A percentile compares a stretch with the other conserved stretches of the same genome.
phyloP scores from a whole-genome alignment of 2,113 vertebrate genomes.

The Neofelis nebulosa region DNA sequence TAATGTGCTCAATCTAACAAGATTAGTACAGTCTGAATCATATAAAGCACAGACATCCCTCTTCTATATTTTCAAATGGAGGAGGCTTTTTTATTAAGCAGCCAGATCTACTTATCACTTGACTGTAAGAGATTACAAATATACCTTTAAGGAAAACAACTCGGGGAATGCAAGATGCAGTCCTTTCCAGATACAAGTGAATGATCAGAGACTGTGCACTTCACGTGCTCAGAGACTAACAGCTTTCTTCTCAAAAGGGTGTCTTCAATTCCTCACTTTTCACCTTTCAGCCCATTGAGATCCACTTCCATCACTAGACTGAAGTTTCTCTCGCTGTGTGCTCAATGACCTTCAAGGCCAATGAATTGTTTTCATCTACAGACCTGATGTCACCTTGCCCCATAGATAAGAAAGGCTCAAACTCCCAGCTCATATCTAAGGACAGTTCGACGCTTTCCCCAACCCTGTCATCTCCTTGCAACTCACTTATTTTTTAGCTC shows the following conservation, averaged over 20 bases:
- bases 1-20: neutral
- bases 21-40: neutral
- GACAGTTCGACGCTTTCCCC: neutral
- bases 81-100: neutral
- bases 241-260: neutral
- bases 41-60: neutral
- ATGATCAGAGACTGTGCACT: neutral
- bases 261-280: neutral
- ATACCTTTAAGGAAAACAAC: neutral
- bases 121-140: neutral
- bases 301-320: neutral
- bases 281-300: neutral
- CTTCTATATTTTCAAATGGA: neutral
- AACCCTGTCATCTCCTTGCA: neutral
- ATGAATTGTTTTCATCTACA: neutral
- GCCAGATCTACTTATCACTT: slow-evolving; percentile 16
- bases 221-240: neutral
- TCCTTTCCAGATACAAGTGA: neutral
- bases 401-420: neutral
- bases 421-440: neutral
- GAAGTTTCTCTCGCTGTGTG: neutral
- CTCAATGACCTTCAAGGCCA: neutral
- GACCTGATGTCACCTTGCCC: neutral
- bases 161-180: neutral
- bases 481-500: neutral